A percentile compares a stretch with the other conserved stretches of the same genome.
Conservation (phyloP, 2,888 invertebrate species). For the Callinectes sapidus region DNA sequence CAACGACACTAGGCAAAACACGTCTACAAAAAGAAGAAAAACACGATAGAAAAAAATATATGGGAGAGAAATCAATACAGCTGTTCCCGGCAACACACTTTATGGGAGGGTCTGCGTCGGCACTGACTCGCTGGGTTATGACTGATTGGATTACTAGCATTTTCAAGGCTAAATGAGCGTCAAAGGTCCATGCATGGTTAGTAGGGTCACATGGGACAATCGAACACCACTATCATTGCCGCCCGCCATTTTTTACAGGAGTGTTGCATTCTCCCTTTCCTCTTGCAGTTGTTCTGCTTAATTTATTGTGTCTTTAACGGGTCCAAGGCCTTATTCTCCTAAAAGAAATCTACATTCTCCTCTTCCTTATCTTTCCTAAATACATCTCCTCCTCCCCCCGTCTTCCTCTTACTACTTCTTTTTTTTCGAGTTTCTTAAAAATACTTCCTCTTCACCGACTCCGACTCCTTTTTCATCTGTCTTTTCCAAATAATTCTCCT, state of each 20-base stretch:
- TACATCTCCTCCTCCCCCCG: neutral
- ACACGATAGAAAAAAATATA: neutral
- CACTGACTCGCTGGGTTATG: neutral
- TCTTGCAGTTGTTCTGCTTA: neutral
- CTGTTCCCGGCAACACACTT: neutral
- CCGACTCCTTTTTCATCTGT: neutral
- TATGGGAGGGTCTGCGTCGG: neutral
- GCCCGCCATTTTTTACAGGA: neutral
- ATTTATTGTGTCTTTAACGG: neutral
- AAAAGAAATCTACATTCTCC: neutral
- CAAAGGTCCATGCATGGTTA: neutral
- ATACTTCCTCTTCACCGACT: too few relatives aligned
- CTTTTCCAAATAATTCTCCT: neutral
- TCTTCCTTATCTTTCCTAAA: neutral
- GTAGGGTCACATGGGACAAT: neutral
- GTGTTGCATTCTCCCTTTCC: too few relatives aligned
- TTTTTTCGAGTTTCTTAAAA: too few relatives aligned
- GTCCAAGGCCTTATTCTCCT: neutral
- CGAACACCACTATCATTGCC: neutral
- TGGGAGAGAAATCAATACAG: neutral
- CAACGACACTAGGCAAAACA: neutral
- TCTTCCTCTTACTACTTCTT: neutral
- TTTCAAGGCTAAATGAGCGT: constrained; percentile 18
- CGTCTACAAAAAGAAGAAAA: neutral
- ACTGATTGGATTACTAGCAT: neutral